phyloP scores from a whole-genome alignment of 1,140 invertebrate species.

The Rhopalosiphum padi region DNA sequence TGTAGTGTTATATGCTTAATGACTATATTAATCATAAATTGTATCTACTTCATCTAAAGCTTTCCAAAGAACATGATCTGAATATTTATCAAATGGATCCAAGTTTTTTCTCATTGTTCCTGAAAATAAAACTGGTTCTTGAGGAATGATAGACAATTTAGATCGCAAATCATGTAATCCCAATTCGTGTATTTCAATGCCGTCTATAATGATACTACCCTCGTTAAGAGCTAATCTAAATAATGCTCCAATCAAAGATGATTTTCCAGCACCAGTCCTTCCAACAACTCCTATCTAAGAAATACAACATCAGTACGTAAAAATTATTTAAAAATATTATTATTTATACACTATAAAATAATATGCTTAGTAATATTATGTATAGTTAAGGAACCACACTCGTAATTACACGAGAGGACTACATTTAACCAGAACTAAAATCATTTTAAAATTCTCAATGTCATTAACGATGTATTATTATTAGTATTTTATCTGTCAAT shows the following conservation, averaged over 20 bases:
- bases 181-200: constrained; percentile 70
- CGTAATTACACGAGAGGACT: too few species aligned
- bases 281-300: constrained; percentile 76
- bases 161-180: constrained; percentile 75
- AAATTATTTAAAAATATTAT: background rate
- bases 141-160: constrained; percentile 83
- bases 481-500: background rate
- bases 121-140: constrained; percentile 78
- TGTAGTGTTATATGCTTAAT: background rate
- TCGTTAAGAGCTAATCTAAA: constrained; percentile 75
- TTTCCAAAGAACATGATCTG: constrained; percentile 68
- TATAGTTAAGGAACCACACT: background rate
- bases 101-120: constrained; percentile 80
- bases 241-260: constrained; percentile 82
- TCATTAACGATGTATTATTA: background rate
- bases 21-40: background rate
- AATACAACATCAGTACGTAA: constrained; percentile 63
- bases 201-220: constrained; percentile 74
- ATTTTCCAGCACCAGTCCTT: constrained; percentile 90
- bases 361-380: background rate
- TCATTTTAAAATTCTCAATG: background rate
- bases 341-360: background rate
- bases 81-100: constrained; percentile 76
- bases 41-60: constrained; percentile 67
- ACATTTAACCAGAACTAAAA: too few species aligned